These are phyloP conservation scores for Thermophis baileyi DNA, from an alignment of 2,113 vertebrate species.

Conservation along the genomic window DNA sequence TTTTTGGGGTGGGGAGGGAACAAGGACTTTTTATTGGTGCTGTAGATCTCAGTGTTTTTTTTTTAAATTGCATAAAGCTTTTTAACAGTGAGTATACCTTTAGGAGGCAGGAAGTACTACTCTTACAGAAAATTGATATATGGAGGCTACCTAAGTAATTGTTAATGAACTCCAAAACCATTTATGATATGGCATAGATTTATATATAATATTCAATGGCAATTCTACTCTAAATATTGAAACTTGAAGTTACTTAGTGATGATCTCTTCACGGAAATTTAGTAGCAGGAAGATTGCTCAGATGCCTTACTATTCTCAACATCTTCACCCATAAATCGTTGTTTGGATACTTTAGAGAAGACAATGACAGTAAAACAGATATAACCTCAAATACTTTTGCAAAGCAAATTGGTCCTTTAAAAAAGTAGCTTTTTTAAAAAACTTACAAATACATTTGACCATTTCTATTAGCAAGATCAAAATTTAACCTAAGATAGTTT, in stretches of 20 bases:
- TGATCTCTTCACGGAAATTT: background rate
- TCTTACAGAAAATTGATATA: background rate
- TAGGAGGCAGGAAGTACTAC: background rate
- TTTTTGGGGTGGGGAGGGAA: background rate
- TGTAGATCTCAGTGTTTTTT: background rate
- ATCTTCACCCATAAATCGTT: background rate
- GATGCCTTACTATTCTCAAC: background rate
- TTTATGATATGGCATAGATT: background rate
- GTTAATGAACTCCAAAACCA: background rate
- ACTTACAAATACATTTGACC: background rate
- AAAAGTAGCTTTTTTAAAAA: background rate
- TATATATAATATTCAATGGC: background rate
- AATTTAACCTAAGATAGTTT: background rate
- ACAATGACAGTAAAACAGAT: background rate
- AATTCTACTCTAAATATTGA: background rate
- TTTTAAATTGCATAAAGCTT: background rate
- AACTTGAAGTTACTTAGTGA: background rate
- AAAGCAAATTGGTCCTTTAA: background rate
- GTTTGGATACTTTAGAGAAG: background rate
- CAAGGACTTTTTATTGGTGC: background rate
- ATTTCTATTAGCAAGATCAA: background rate
- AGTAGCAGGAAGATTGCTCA: background rate
- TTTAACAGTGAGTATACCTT: background rate
- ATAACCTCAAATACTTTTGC: background rate
- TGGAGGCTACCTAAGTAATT: background rate